These are phyloP conservation scores for Rhinolophus sinicus DNA, from an alignment of 2,113 vertebrate genomes.

Conservation along the genomic window DNA sequence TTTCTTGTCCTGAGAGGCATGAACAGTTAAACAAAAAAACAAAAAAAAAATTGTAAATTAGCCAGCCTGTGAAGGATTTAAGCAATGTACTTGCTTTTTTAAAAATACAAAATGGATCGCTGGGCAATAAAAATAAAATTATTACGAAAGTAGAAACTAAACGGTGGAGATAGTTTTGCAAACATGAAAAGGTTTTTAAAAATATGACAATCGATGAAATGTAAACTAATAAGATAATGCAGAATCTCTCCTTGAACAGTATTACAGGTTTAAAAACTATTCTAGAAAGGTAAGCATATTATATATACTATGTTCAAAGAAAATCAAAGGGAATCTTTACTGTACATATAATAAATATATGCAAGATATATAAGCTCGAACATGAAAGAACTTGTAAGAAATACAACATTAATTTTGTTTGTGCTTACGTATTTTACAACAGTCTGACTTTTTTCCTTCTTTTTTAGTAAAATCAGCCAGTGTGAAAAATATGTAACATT, in stretches of 20 bases:
- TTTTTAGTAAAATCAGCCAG: slow-evolving; percentile 57
- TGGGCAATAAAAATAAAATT: slow-evolving; percentile 1
- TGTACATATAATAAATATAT: background rate
- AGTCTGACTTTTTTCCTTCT: background rate
- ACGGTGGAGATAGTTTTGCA: background rate
- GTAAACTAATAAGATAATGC: background rate
- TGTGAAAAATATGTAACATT: slow-evolving; percentile 77
- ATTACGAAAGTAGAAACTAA: slow-evolving; percentile 36
- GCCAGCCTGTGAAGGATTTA: slow-evolving; percentile 31
- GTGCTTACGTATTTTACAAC: slow-evolving; percentile 14
- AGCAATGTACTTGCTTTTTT: slow-evolving; percentile 23
- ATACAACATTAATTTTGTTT: slow-evolving; percentile 27
- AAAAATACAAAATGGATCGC: background rate
- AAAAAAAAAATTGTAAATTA: slow-evolving; percentile 1
- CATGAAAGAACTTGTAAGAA: slow-evolving; percentile 19
- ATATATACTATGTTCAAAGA: background rate
- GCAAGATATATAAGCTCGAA: background rate
- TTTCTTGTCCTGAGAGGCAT: slow-evolving; percentile 49
- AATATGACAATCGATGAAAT: background rate
- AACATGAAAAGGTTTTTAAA: background rate
- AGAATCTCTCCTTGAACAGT: background rate
- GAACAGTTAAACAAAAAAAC: slow-evolving; percentile 52
- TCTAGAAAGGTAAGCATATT: slow-evolving; percentile 39
- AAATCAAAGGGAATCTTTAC: background rate
- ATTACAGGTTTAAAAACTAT: background rate